Evolutionary conservation across 2,113 vertebrate species (phyloP).

Genomic region (Perccottus glenii): DNA sequence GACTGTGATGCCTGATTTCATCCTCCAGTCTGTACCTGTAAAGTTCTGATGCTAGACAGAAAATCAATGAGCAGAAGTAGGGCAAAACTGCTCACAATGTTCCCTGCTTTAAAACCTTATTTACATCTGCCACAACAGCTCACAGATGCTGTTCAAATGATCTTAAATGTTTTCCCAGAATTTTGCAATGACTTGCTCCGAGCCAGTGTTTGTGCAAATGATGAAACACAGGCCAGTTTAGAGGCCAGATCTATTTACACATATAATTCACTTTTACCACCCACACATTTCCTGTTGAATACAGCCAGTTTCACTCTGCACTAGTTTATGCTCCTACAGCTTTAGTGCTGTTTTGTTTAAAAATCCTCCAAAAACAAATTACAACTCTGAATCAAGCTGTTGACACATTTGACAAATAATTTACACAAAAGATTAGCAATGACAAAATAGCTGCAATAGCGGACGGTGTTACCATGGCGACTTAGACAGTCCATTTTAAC

Average conservation of each 20-base stretch:
- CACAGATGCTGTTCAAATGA: not conserved
- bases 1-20: slow-evolving; percentile 44
- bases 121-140: slow-evolving; percentile 5
- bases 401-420: slow-evolving; percentile 21
- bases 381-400: not conserved
- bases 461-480: slow-evolving; percentile 1
- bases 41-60: slow-evolving; percentile 61
- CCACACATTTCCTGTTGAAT: slow-evolving; percentile 29
- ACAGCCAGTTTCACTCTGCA: slow-evolving; percentile 12
- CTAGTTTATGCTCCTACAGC: slow-evolving; percentile 7
- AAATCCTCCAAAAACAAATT: not conserved
- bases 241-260: slow-evolving; percentile 27
- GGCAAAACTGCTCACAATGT: slow-evolving; percentile 15
- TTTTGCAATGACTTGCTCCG: slow-evolving; percentile 26
- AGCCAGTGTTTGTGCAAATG: slow-evolving; percentile 23
- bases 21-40: slow-evolving; percentile 40
- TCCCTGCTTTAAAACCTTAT: slow-evolving; percentile 17
- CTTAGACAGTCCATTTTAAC: slow-evolving; percentile 2
- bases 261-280: slow-evolving; percentile 19
- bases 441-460: not conserved
- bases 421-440: not conserved
- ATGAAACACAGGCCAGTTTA: slow-evolving; percentile 8
- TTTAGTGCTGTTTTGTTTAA: not conserved
- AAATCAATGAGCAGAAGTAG: slow-evolving; percentile 57
- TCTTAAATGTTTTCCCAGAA: not conserved